These are phyloP conservation scores for Rhogogaster chlorosoma DNA, from an alignment of 2,888 invertebrate species.

Conservation along the genomic window DNA sequence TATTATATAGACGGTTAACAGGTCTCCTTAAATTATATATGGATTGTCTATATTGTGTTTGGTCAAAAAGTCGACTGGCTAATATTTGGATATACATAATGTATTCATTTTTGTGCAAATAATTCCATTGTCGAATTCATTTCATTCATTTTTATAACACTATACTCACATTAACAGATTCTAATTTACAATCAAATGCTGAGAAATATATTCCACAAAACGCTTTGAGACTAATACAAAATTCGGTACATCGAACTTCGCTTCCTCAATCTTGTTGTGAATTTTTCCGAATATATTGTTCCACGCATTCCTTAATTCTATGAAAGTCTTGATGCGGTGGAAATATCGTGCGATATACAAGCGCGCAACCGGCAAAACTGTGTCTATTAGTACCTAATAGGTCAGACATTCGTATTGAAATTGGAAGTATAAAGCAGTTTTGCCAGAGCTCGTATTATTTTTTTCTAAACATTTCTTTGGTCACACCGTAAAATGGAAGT, in stretches of 20 bases:
- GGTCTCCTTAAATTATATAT: background rate
- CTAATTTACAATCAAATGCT: background rate
- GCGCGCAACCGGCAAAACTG: background rate
- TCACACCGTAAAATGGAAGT: slow-evolving; percentile 26
- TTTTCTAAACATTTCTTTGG: slow-evolving; percentile 24
- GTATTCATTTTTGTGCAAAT: background rate
- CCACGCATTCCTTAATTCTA: slow-evolving; percentile 20
- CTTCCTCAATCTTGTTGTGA: background rate
- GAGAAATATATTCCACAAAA: background rate
- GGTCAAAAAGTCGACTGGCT: background rate
- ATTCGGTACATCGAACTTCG: background rate
- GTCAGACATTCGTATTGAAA: background rate
- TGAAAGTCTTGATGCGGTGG: background rate
- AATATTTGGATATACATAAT: background rate
- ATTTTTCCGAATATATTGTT: background rate
- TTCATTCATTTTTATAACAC: background rate
- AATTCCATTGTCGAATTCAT: too few species aligned
- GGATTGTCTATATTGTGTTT: background rate
- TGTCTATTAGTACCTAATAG: background rate
- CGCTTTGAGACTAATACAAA: background rate
- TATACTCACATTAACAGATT: background rate
- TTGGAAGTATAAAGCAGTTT: background rate
- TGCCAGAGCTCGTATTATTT: background rate
- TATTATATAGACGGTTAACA: background rate
- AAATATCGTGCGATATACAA: background rate